Conservation (phyloP, 2,113 vertebrate genomes). For the Bos indicus region DNA sequence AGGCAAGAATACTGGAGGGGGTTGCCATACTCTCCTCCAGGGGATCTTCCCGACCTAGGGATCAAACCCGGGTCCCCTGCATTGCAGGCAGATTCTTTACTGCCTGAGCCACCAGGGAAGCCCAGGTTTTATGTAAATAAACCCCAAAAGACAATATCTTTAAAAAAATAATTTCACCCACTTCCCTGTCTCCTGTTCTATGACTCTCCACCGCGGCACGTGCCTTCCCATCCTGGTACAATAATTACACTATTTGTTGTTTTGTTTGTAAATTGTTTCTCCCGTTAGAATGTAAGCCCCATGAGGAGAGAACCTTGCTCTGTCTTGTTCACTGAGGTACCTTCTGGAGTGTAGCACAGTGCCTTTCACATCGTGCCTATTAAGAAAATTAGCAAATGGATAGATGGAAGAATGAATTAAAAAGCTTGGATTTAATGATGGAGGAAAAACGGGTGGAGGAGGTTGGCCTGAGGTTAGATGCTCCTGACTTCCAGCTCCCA, state of each 20-base stretch:
- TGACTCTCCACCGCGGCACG: fast-evolving
- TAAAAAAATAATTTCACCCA: background rate
- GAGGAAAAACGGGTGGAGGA: background rate
- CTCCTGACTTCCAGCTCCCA: background rate
- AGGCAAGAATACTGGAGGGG: background rate
- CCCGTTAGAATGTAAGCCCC: background rate
- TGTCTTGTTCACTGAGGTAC: background rate
- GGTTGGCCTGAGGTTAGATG: background rate
- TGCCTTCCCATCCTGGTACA: background rate
- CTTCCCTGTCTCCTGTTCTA: background rate
- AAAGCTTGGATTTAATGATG: conserved; percentile 60
- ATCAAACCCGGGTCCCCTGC: background rate
- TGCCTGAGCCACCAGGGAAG: background rate
- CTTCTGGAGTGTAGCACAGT: background rate
- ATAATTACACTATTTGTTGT: background rate
- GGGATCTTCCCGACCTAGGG: background rate
- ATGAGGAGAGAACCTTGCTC: background rate
- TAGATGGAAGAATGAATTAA: background rate
- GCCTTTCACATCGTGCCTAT: background rate
- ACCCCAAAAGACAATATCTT: background rate
- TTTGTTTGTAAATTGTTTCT: background rate
- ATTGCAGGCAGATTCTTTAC: background rate
- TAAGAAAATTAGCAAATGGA: background rate
- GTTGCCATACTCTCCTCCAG: background rate
- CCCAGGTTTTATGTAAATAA: background rate